Conservation (phyloP, 2,888 invertebrate species). For the Euzetes globulus region DNA sequence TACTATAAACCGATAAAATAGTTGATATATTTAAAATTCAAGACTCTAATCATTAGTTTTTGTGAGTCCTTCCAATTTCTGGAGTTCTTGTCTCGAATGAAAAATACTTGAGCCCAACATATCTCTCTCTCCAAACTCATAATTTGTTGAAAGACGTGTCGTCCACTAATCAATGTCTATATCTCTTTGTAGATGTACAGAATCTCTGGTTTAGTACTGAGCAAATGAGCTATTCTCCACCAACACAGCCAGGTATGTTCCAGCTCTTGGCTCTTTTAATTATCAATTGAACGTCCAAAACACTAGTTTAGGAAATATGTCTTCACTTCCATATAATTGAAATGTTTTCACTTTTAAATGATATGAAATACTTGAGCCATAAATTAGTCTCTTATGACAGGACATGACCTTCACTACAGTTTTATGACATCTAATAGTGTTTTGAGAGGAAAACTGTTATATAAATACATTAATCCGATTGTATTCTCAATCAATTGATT, state of each 20-base stretch:
- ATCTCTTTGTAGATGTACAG: conserved; percentile 33
- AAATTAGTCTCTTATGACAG: conserved; percentile 20
- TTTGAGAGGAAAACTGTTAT: background rate
- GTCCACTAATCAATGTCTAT: background rate
- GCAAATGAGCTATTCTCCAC: conserved; percentile 38
- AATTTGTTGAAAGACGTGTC: too few relatives aligned
- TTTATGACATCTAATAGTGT: background rate
- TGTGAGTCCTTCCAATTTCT: too few relatives aligned
- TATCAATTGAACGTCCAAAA: background rate
- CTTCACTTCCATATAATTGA: background rate
- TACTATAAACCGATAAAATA: too few relatives aligned
- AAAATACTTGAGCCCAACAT: too few relatives aligned
- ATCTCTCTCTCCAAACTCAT: too few relatives aligned
- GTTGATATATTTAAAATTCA: too few relatives aligned
- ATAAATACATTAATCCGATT: background rate
- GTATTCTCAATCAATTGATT: background rate
- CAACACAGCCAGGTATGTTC: conserved; percentile 28
- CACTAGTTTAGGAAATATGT: background rate
- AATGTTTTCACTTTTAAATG: background rate
- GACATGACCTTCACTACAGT: conserved; percentile 28
- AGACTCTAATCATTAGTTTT: too few relatives aligned
- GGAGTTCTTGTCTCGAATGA: too few relatives aligned
- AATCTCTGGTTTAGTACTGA: conserved; percentile 34
- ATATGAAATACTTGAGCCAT: background rate
- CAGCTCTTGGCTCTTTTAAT: background rate